phyloP scores from a whole-genome alignment of 2,797 vertebrate species.

The Melanotaenia pygmaea region DNA sequence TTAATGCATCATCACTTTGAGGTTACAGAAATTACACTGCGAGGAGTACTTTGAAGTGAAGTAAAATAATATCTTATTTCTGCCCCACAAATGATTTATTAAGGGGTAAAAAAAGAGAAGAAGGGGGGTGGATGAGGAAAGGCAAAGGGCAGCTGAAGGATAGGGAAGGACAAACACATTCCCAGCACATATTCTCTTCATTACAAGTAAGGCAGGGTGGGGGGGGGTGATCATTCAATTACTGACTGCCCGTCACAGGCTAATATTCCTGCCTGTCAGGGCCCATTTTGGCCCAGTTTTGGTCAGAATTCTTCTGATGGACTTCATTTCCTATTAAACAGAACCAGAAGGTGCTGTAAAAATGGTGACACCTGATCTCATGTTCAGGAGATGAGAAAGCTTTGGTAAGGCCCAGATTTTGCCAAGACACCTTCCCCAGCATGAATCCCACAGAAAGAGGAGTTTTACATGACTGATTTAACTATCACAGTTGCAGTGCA shows the following conservation, averaged over 20 bases:
- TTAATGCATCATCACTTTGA: slow-evolving; percentile 80
- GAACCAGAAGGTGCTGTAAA: slow-evolving; percentile 89
- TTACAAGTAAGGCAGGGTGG: slow-evolving; percentile 70
- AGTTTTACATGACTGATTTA: slow-evolving; percentile 31
- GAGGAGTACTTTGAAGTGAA: slow-evolving; percentile 82
- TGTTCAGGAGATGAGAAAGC: slow-evolving; percentile 78
- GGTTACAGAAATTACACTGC: slow-evolving; percentile 83
- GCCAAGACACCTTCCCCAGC: slow-evolving; percentile 65
- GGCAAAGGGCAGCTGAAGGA: slow-evolving; percentile 71
- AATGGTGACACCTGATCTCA: slow-evolving; percentile 87
- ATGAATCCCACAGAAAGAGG: slow-evolving; percentile 34
- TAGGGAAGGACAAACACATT: slow-evolving; percentile 85
- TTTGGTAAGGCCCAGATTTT: slow-evolving; percentile 62
- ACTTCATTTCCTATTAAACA: slow-evolving; percentile 85
- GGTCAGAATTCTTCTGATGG: slow-evolving; percentile 86
- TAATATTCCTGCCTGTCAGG: slow-evolving; percentile 91
- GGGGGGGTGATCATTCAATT: slow-evolving; percentile 86
- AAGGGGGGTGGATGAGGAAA: slow-evolving; percentile 38
- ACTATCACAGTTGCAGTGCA: slow-evolving; percentile 30
- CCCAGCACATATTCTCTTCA: slow-evolving; percentile 89
- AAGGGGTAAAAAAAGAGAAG: slow-evolving; percentile 62
- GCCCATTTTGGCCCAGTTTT: slow-evolving; percentile 86
- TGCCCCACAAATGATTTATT: slow-evolving; percentile 82
- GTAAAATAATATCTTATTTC: slow-evolving; percentile 81
- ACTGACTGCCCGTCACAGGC: slow-evolving; percentile 85